Percentiles rank a stretch among this genome's conserved stretches.
Evolutionary conservation across 1,140 invertebrate species (phyloP).

Genomic region (Hyposmocoma kahamanoa): DNA sequence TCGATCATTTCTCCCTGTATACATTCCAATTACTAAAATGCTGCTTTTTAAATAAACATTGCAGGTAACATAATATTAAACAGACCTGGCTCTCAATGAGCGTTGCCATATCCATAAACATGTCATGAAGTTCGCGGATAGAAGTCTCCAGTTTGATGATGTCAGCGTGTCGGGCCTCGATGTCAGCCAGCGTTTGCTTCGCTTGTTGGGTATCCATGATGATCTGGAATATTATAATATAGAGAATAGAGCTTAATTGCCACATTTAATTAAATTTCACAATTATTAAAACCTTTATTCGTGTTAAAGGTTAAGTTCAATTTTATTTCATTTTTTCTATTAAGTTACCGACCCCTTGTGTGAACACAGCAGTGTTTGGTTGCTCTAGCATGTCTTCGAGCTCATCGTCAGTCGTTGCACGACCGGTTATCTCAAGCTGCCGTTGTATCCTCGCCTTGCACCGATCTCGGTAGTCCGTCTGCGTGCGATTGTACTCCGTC

Average conservation of each 20-base stretch:
- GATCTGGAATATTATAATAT: too few species aligned
- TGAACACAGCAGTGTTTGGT: background rate
- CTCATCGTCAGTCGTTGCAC: background rate
- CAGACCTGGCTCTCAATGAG: background rate
- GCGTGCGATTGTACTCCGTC: conserved; percentile 3
- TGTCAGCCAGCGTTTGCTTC: conserved; percentile 3
- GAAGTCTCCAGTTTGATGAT: conserved; percentile 1
- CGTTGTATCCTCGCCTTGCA: conserved; percentile 1
- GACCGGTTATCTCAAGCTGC: conserved; percentile 1
- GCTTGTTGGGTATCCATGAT: background rate
- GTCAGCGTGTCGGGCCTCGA: background rate
- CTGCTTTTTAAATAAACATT: background rate
- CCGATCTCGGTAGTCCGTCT: conserved; percentile 1
- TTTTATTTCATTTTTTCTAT: too few species aligned
- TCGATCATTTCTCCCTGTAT: conserved; percentile 1
- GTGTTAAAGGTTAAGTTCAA: too few species aligned
- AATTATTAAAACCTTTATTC: too few species aligned
- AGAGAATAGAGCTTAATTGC: too few species aligned
- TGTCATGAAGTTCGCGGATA: background rate
- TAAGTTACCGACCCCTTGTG: background rate
- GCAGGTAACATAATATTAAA: background rate
- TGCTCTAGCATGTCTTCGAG: background rate
- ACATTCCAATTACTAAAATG: background rate
- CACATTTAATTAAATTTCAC: too few species aligned
- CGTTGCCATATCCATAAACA: conserved; percentile 1